Evolutionary conservation across 2,113 vertebrate species (phyloP).

Genomic region (Acanthisitta chloris): DNA sequence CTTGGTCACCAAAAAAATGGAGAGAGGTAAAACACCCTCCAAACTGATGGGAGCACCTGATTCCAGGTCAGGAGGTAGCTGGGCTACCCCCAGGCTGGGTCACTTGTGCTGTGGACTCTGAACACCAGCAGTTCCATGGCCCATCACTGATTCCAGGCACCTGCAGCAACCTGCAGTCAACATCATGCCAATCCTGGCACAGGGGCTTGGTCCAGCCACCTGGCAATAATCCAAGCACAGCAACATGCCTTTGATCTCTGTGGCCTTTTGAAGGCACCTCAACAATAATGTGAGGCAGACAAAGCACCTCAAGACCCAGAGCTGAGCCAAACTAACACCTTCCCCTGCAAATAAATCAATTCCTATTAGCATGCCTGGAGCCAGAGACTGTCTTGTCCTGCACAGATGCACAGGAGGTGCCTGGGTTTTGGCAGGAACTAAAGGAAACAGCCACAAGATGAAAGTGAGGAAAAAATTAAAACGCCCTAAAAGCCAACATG

Average conservation of each 20-base stretch:
- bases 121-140: fast-evolving
- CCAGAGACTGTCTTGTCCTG: background rate
- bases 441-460: background rate
- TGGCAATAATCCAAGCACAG: background rate
- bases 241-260: fast-evolving
- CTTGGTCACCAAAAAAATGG: background rate
- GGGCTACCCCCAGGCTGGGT: background rate
- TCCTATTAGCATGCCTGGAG: background rate
- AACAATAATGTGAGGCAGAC: fast-evolving
- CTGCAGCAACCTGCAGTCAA: fast-evolving
- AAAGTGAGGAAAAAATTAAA: background rate
- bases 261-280: background rate
- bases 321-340: background rate
- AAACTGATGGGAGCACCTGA: fast-evolving
- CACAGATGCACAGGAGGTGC: background rate
- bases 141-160: fast-evolving
- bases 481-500: background rate
- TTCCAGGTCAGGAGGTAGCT: background rate
- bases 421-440: background rate
- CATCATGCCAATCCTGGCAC: fast-evolving
- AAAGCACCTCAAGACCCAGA: background rate
- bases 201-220: background rate
- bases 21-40: background rate
- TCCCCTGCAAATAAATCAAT: background rate
- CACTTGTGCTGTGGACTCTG: fast-evolving